These are phyloP conservation scores for Drosophila gunungcola DNA, from an alignment of 1,140 invertebrate species.

Conservation along the genomic window DNA sequence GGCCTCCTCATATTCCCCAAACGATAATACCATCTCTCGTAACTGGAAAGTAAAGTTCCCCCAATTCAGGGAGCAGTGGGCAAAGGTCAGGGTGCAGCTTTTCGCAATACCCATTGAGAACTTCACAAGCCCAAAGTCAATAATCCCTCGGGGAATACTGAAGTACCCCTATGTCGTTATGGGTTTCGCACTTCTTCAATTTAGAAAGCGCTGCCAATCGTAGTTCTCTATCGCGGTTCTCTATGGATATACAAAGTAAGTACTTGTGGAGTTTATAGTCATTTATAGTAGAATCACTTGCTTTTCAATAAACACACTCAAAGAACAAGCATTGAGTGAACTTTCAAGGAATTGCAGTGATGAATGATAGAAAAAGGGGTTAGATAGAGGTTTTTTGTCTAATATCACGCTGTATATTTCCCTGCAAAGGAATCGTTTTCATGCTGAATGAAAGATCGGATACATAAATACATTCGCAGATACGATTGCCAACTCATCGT, in stretches of 20 bases:
- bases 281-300: not conserved
- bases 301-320: not conserved
- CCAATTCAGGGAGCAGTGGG: not conserved
- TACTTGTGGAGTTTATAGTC: not conserved
- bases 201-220: not conserved
- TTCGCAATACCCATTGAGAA: constrained; percentile 24
- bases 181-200: constrained; percentile 5
- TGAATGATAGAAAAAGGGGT: constrained; percentile 7
- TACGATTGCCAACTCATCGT: constrained; percentile 35
- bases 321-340: not conserved
- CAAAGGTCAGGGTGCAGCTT: constrained; percentile 30
- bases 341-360: not conserved
- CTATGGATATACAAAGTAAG: not conserved
- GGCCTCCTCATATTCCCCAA: not conserved
- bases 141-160: not conserved
- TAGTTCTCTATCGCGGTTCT: not conserved
- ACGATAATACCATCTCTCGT: not conserved
- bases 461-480: constrained; percentile 2
- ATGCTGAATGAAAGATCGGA: not conserved
- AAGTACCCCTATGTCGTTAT: not conserved
- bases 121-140: not conserved
- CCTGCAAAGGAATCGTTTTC: too few relatives aligned
- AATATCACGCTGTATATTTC: not conserved
- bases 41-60: constrained; percentile 4
- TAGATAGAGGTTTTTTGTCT: not conserved